Evolutionary conservation across 2,797 vertebrate species (phyloP).

Genomic region (Trichosurus vulpecula): DNA sequence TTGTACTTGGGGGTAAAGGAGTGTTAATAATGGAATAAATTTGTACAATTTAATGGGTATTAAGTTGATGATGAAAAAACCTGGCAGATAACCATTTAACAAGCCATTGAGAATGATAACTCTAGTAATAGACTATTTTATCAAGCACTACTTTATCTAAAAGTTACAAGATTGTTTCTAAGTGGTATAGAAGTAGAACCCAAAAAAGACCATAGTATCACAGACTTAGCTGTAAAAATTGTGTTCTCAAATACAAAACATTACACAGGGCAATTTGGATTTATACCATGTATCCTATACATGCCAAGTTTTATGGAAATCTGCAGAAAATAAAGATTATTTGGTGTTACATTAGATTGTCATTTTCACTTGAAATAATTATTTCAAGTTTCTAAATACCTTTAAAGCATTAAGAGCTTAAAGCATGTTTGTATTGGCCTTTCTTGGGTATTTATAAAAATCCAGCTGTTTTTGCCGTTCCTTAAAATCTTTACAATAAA

Average conservation of each 20-base stretch:
- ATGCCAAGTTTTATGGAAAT: slow-evolving; percentile 37
- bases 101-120: slow-evolving; percentile 46
- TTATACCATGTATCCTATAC: neutral
- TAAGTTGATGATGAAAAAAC: neutral
- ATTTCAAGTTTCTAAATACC: neutral
- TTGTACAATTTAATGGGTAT: slow-evolving; percentile 30
- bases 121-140: slow-evolving; percentile 61
- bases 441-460: slow-evolving; percentile 51
- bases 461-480: slow-evolving; percentile 31
- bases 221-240: neutral
- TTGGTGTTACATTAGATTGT: slow-evolving; percentile 23
- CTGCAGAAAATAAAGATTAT: neutral
- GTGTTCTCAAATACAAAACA: neutral
- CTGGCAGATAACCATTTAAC: neutral
- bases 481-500: slow-evolving; percentile 51
- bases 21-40: slow-evolving; percentile 43
- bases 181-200: slow-evolving; percentile 62
- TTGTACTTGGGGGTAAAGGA: slow-evolving; percentile 18
- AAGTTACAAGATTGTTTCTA: slow-evolving; percentile 74
- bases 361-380: neutral
- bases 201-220: slow-evolving; percentile 57
- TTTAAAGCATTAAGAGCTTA: neutral
- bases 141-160: slow-evolving; percentile 51
- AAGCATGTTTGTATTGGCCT: neutral
- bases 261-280: neutral